These are phyloP conservation scores for Sabatieria punctata DNA, from an alignment of 2,888 invertebrate genomes.

Conservation along the genomic window DNA sequence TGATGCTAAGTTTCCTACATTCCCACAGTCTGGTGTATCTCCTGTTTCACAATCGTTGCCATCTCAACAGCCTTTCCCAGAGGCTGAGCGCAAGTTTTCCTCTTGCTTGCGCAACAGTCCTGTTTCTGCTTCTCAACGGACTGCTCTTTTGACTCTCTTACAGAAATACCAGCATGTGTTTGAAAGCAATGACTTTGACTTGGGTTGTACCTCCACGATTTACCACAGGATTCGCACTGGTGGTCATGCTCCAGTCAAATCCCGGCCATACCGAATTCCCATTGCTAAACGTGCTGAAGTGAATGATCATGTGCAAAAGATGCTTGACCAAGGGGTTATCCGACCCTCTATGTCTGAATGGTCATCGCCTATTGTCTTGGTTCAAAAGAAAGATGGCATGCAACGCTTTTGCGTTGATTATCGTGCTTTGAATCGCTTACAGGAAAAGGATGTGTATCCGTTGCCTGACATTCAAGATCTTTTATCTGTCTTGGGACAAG, in stretches of 20 bases:
- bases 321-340: conserved; percentile 6
- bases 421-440: conserved; percentile 12
- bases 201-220: neutral
- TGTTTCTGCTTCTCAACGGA: no score
- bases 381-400: conserved; percentile 22
- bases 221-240: neutral
- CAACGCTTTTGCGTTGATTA: conserved; percentile 16
- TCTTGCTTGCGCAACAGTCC: no score
- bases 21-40: no score
- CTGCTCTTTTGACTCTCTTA: no score
- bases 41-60: no score
- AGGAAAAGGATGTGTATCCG: conserved; percentile 10
- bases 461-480: conserved; percentile 10
- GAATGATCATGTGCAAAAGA: neutral
- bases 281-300: neutral
- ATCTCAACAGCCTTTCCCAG: no score
- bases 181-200: neutral
- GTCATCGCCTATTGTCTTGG: conserved; percentile 26
- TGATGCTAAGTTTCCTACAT: no score
- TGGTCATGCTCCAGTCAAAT: neutral
- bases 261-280: neutral
- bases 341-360: conserved; percentile 23
- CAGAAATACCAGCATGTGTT: no score
- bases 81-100: no score
- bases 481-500: conserved; percentile 6